Evolutionary conservation across 2,113 vertebrate genomes (phyloP).

Genomic region (Daphoenositta chrysoptera): DNA sequence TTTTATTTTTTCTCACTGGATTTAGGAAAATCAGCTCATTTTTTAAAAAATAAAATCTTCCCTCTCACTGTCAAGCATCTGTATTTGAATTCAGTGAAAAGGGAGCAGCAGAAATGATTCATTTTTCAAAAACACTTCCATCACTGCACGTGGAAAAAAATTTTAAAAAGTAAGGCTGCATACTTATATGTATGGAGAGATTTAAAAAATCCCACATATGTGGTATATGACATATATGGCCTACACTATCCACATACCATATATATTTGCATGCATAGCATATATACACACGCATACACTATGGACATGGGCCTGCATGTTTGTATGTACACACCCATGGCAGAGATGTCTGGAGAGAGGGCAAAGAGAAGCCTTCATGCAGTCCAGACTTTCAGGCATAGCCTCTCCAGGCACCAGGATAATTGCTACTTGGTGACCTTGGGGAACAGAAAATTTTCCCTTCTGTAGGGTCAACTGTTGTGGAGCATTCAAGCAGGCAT

Average conservation of each 20-base stretch:
- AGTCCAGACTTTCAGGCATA: neutral
- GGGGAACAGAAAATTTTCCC: neutral
- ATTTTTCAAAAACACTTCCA: neutral
- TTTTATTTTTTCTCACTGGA: neutral
- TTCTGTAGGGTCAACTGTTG: neutral
- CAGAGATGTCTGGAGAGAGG: neutral
- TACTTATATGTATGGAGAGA: neutral
- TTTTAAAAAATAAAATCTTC: neutral
- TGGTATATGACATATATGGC: neutral
- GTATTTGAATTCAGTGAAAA: neutral
- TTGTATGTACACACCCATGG: neutral
- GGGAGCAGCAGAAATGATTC: neutral
- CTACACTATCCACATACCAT: neutral
- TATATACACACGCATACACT: neutral
- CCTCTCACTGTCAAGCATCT: neutral
- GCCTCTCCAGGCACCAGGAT: neutral
- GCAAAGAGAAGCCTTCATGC: neutral
- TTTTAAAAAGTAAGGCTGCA: neutral
- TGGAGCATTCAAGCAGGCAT: neutral
- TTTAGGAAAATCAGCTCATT: neutral
- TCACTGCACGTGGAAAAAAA: neutral
- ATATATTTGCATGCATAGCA: neutral
- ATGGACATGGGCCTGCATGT: neutral
- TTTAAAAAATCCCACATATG: neutral
- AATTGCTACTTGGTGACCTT: neutral